Conservation (phyloP, 2,113 vertebrate species). For the Eonycteris spelaea region DNA sequence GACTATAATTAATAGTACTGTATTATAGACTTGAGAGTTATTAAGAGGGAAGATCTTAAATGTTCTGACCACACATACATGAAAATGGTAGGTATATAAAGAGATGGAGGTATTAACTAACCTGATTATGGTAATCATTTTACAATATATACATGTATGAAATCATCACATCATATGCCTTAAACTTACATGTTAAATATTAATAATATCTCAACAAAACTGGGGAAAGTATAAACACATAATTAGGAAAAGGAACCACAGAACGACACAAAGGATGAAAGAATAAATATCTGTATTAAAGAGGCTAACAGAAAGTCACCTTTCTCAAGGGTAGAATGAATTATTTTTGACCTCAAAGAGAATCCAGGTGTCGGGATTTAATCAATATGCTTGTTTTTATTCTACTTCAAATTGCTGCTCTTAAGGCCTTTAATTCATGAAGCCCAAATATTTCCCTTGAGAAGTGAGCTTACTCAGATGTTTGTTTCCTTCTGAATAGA, state of each 20-base stretch:
- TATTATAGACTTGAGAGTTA: not conserved
- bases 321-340: not conserved
- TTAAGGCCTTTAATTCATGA: not conserved
- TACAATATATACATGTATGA: not conserved
- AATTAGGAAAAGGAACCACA: not conserved
- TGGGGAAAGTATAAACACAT: not conserved
- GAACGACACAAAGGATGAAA: not conserved
- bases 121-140: not conserved
- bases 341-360: not conserved
- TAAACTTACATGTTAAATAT: not conserved
- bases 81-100: not conserved
- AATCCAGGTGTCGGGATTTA: not conserved
- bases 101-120: not conserved
- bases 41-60: not conserved
- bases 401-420: not conserved
- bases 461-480: not conserved
- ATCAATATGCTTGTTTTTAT: not conserved
- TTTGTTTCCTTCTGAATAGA: conserved; percentile 12
- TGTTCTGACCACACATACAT: not conserved
- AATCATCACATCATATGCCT: not conserved
- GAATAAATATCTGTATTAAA: not conserved
- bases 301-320: not conserved
- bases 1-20: not conserved
- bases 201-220: not conserved
- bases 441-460: not conserved